Percentiles rank a stretch among this genome's conserved stretches.
Conservation (phyloP, 2,888 invertebrate genomes). For the Diplolepis rosae region DNA sequence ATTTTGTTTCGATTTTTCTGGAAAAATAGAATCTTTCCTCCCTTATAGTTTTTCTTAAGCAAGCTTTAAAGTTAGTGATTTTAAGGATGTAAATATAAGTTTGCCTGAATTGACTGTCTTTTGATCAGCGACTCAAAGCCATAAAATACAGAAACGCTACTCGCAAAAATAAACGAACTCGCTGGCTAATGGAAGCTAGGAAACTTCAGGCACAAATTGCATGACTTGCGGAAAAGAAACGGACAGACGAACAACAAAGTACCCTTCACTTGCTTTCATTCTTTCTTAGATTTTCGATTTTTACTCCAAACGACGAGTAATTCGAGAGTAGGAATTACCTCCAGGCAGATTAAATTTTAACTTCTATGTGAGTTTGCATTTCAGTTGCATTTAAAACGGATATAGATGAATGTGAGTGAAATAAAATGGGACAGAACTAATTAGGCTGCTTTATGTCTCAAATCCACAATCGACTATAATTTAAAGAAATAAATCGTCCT, state of each 20-base stretch:
- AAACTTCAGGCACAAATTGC: conserved; percentile 60
- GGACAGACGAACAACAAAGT: conserved; percentile 57
- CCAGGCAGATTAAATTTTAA: conserved; percentile 53
- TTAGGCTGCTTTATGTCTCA: not conserved
- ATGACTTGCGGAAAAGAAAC: conserved; percentile 38
- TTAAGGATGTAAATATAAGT: not conserved
- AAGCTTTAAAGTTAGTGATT: not conserved
- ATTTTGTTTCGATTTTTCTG: too few species aligned
- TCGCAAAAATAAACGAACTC: conserved; percentile 9
- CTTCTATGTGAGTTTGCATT: conserved; percentile 40
- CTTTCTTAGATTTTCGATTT: conserved; percentile 52
- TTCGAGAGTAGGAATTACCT: conserved; percentile 54
- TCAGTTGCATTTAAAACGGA: conserved; percentile 4
- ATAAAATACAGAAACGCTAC: conserved; percentile 5
- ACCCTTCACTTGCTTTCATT: conserved; percentile 48
- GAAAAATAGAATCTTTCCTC: too few species aligned
- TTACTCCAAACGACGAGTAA: conserved; percentile 46
- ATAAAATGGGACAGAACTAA: not conserved
- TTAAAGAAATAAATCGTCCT: too few species aligned
- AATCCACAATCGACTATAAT: not conserved
- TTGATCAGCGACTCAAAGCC: not conserved
- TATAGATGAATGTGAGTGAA: not conserved
- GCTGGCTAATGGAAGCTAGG: conserved; percentile 61
- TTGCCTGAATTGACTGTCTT: not conserved
- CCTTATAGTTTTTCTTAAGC: too few species aligned